These are phyloP conservation scores for Sebastes trivittatus DNA, from an alignment of 2,797 vertebrate species.

Conservation along the genomic window DNA sequence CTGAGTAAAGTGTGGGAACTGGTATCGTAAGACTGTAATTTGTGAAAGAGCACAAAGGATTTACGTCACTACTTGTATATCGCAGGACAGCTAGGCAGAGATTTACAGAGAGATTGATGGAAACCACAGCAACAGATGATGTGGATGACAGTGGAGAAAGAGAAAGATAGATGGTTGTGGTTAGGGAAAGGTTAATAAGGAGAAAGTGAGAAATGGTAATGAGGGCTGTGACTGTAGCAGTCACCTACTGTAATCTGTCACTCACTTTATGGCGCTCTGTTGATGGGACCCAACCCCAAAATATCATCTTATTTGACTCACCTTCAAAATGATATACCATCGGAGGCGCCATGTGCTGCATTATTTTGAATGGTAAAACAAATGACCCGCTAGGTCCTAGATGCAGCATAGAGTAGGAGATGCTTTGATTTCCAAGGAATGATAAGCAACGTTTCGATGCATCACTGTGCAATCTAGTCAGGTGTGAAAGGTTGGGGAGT, in stretches of 20 bases:
- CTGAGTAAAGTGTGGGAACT: neutral
- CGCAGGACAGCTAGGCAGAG: slow-evolving; percentile 12
- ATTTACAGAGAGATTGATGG: slow-evolving; percentile 43
- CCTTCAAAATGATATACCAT: slow-evolving; percentile 49
- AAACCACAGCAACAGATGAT: slow-evolving; percentile 50
- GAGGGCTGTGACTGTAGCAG: slow-evolving; percentile 26
- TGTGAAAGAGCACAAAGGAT: slow-evolving; percentile 11
- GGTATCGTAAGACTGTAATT: slow-evolving; percentile 5
- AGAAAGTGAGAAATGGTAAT: slow-evolving; percentile 24
- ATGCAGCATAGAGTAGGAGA: neutral
- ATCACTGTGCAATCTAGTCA: slow-evolving; percentile 40
- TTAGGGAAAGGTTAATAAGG: slow-evolving; percentile 41
- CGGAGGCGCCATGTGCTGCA: slow-evolving; percentile 9
- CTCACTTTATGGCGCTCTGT: slow-evolving; percentile 17
- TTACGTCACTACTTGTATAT: slow-evolving; percentile 26
- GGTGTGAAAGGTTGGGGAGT: slow-evolving; percentile 47
- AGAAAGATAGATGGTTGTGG: slow-evolving; percentile 40
- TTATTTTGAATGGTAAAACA: slow-evolving; percentile 35
- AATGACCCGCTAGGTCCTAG: slow-evolving; percentile 30
- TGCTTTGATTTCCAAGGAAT: slow-evolving; percentile 40
- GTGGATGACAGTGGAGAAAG: slow-evolving; percentile 17
- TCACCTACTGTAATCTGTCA: slow-evolving; percentile 51
- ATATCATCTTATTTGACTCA: slow-evolving; percentile 56
- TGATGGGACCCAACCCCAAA: slow-evolving; percentile 22
- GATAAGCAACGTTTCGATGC: slow-evolving; percentile 28